Evolutionary conservation across 2,888 invertebrate genomes (phyloP), one percentile per base, ranked within the genome.

Genomic region (Dynastes maya): DNA sequence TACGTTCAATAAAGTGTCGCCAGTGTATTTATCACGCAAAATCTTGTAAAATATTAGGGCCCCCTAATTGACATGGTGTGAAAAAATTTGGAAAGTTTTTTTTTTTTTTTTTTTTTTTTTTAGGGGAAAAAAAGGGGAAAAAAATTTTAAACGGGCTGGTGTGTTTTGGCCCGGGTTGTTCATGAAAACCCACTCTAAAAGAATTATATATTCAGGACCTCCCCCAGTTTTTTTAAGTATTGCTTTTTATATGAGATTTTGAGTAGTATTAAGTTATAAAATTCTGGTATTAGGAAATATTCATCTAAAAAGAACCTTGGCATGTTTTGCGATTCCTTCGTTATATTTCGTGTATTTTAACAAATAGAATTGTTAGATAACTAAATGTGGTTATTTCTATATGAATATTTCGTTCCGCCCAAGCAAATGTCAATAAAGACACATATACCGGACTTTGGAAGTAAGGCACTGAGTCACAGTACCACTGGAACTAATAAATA

Each of bases 401-500:
- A 61, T 45, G 72, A 61, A 74, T 74, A 61, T 61, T 49, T 74
- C 61, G 2, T 61, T 45, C 37, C 22, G 45, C 40, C 72, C 72
- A 29, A 45, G 61, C 27, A 27, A 77, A 45, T 68, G 77, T 77
- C 77, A 67, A 72, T 67, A 71, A 61, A 22, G 53, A 63, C 64
- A 77, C 51, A 78, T 37, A 64, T 27, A 45, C 16, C 13, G 55
- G 65, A 65, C 65, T 77, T n/a, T 74, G 61, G 68, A 51, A 55
- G 32, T 81, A 82, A 82, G 82, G 82, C 82, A 82, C 81, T 79
- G 77, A 80, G 78, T 80, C 67, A 74, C 81, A 81, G 82, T 82
- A 82, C 82, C 81, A 78, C 75, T 79, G 82, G 82, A 82, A 82
- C 82, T 78, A 82, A 81, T 79, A 82, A 79, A 80, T 79, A 80